Percentiles rank a stretch among this genome's conserved stretches.
phyloP scores from a whole-genome alignment of 2,113 vertebrate species.

The Cephalopholis sonnerati region DNA sequence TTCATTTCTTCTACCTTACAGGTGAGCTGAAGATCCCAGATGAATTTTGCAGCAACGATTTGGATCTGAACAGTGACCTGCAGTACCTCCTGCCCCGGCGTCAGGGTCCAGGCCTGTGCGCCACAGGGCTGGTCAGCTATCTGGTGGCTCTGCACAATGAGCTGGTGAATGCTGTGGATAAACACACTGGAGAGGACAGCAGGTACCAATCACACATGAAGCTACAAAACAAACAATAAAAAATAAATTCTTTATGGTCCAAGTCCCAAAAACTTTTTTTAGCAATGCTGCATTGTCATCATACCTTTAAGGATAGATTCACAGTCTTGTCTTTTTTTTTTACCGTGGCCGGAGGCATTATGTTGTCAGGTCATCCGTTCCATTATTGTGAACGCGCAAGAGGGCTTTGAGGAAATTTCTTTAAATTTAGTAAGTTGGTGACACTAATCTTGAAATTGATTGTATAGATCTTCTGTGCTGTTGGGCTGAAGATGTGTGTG shows the following conservation, averaged over 20 bases:
- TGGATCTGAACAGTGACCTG: constrained; percentile 80
- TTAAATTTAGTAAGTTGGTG: no score
- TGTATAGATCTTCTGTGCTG: no score
- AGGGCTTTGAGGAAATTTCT: no score
- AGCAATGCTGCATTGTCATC: neutral
- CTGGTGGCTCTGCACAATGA: constrained; percentile 89
- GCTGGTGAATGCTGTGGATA: constrained; percentile 79
- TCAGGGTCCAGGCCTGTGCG: constrained; percentile 88
- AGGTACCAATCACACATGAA: constrained; percentile 72
- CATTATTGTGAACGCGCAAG: no score
- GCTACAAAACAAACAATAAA: neutral
- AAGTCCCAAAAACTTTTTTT: no score
- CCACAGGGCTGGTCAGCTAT: constrained; percentile 89
- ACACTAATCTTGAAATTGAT: no score
- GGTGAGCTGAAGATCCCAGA: constrained; percentile 90
- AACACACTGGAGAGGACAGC: constrained; percentile 73
- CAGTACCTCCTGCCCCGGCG: constrained; percentile 87
- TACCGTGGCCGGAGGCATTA: no score
- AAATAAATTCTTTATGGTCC: no score
- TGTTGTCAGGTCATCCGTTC: no score
- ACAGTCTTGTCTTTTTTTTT: neutral
- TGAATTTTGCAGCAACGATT: constrained; percentile 81
- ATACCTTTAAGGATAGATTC: neutral
- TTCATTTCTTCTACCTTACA: constrained; percentile 38
- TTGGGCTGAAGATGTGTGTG: no score